Evolutionary conservation across 2,888 invertebrate species (phyloP).

Genomic region (Ectemnius lituratus): DNA sequence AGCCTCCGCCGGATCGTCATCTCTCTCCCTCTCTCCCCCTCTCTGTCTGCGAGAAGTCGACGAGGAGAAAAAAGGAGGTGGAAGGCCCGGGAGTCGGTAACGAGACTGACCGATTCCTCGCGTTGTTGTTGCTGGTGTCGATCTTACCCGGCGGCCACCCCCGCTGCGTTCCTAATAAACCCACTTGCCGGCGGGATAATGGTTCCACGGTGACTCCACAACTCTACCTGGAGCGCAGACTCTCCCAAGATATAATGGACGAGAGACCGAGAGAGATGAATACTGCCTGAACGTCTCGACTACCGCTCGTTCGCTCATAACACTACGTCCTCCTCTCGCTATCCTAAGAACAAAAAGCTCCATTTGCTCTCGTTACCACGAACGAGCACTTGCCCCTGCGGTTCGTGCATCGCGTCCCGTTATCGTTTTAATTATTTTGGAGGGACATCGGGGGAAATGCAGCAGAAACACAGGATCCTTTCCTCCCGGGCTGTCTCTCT

Average conservation of each 20-base stretch:
- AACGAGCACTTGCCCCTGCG: no score
- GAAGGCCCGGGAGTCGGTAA: conserved; percentile 59
- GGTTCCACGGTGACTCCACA: conserved; percentile 76
- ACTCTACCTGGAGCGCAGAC: conserved; percentile 56
- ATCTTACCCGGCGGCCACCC: conserved; percentile 74
- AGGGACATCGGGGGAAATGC: no score
- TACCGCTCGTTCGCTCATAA: conserved; percentile 38
- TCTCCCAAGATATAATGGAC: conserved; percentile 7
- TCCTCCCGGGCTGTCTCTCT: no score
- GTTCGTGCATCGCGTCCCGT: no score
- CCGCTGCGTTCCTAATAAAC: conserved; percentile 77
- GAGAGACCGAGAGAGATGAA: conserved; percentile 22
- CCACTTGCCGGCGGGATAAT: conserved; percentile 75
- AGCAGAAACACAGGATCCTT: no score
- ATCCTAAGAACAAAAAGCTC: no score
- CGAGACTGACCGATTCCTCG: conserved; percentile 75
- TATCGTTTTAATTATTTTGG: no score
- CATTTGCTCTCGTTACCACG: no score
- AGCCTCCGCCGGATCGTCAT: conserved; percentile 1
- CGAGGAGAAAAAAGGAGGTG: conserved; percentile 54
- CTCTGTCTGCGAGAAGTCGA: conserved; percentile 29
- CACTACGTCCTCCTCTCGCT: background rate
- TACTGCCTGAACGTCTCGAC: conserved; percentile 43
- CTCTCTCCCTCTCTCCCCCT: no score
- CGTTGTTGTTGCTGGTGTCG: conserved; percentile 68